Percentiles rank a stretch among this genome's conserved stretches.
These are phyloP conservation scores for Peromyscus polionotus DNA, from an alignment of 2,113 vertebrate species.

Conservation along the genomic window DNA sequence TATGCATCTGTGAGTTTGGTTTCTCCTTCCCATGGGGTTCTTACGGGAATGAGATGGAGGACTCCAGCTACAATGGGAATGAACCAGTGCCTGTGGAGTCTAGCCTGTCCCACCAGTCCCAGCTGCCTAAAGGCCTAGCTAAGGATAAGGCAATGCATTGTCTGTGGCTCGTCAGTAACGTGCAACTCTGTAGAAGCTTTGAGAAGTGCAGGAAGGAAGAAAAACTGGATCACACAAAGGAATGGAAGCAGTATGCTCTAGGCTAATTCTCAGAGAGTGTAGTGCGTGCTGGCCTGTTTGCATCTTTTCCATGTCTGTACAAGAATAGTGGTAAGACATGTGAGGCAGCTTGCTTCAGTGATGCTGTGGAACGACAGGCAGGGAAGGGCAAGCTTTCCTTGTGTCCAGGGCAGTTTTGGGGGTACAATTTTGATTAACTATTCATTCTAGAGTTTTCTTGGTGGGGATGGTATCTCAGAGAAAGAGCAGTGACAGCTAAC, in stretches of 20 bases:
- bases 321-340: slow-evolving; percentile 52
- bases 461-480: background rate
- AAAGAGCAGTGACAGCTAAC: slow-evolving; percentile 36
- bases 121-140: background rate
- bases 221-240: slow-evolving; percentile 33
- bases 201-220: background rate
- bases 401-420: background rate
- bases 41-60: background rate
- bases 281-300: background rate
- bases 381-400: slow-evolving; percentile 26
- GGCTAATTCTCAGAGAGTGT: slow-evolving; percentile 50
- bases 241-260: slow-evolving; percentile 17
- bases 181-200: background rate
- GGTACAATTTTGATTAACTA: slow-evolving; percentile 13
- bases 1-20: background rate
- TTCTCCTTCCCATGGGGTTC: background rate
- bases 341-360: slow-evolving; percentile 42
- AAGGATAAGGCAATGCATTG: background rate
- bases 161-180: slow-evolving; percentile 3
- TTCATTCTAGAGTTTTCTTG: slow-evolving; percentile 24
- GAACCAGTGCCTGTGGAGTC: background rate
- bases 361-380: background rate
- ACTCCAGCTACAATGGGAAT: background rate
- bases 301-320: slow-evolving; percentile 41
- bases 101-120: background rate